Evolutionary conservation across 2,888 invertebrate species (phyloP).

Genomic region (Cataglyphis rosenhaueri): DNA sequence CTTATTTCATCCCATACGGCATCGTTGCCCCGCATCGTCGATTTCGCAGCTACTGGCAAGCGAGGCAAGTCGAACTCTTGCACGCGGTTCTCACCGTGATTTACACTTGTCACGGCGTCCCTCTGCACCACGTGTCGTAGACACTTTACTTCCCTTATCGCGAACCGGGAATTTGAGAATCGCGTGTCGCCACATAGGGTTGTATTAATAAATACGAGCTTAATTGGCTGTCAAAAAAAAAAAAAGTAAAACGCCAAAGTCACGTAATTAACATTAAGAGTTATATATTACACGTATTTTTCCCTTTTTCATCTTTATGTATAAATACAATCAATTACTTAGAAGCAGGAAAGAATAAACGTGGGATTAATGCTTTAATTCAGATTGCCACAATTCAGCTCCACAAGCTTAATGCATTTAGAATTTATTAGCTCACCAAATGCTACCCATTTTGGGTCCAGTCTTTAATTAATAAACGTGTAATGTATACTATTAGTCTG

Average conservation of each 20-base stretch:
- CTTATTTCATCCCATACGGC: constrained; percentile 26
- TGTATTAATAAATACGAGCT: constrained; percentile 43
- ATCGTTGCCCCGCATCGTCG: constrained; percentile 61
- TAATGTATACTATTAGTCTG: constrained; percentile 27
- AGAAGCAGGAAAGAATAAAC: not conserved
- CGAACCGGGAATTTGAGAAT: constrained; percentile 43
- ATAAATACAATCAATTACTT: not conserved
- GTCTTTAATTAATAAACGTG: constrained; percentile 47
- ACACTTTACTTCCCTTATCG: constrained; percentile 71
- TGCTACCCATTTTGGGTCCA: constrained; percentile 36
- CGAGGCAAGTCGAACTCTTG: constrained; percentile 63
- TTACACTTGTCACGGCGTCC: constrained; percentile 74
- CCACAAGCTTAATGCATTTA: constrained; percentile 40
- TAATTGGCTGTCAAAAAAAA: constrained; percentile 4
- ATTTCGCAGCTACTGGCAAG: constrained; percentile 66
- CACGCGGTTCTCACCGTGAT: constrained; percentile 66
- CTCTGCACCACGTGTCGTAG: constrained; percentile 70
- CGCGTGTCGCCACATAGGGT: constrained; percentile 42
- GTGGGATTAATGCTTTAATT: constrained; percentile 19
- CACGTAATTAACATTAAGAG: not conserved
- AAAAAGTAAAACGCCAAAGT: not conserved
- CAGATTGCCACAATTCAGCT: constrained; percentile 20
- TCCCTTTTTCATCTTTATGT: not conserved
- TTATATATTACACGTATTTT: not conserved
- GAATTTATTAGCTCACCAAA: constrained; percentile 45